Evolutionary conservation across 2,888 invertebrate genomes (phyloP), one percentile per base, ranked within the genome.

Genomic region (Eupeodes luniger): DNA sequence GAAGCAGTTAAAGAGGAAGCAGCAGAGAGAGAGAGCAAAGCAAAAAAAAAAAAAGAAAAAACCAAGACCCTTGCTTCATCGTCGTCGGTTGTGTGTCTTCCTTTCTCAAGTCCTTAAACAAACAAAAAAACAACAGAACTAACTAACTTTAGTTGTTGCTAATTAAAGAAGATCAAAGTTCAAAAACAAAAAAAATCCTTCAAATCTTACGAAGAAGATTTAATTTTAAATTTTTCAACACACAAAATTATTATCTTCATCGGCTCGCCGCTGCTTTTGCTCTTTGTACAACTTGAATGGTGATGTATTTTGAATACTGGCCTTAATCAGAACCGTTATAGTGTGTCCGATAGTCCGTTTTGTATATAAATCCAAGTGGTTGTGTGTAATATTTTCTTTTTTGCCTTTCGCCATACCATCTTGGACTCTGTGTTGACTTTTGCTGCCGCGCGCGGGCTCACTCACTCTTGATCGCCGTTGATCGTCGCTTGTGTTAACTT

Each of bases 321-420:
- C 93, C 92, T 93, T 92, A 93, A 92, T 93, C 92, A 91, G 92
- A 93, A 93, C 93, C 93, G 93, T 93, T 93, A 93, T 92, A 85
- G 88, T 88, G 88, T 88, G 88, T 88, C 88, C 88, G 85, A 89
- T 82, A 79, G 81, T 85, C 89, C 85, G 85, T 85, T 89, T 85
- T 85, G 89, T 89, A 79, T 85, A 81, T 89, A 85, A 89, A 82
- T 85, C 36, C 81, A 49, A 80, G 74, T 82, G 66, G 75, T 77
- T 66, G 85, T 85, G 77, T 85, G 75, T 81, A 81, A 81, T 81
- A 85, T 67, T 89, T 83, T 85, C 79, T 81, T 81, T 77, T 85
- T 82, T 40, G 85, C 78, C 85, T 78, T 89, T 88, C 75, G 85
- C 87, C 87, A 88, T 81, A 85, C 87, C 85, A 85, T 85, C 85